These are phyloP conservation scores for Cladopsammia gracilis DNA, from an alignment of 64 coral and sea anemone species.

Conservation along the genomic window DNA sequence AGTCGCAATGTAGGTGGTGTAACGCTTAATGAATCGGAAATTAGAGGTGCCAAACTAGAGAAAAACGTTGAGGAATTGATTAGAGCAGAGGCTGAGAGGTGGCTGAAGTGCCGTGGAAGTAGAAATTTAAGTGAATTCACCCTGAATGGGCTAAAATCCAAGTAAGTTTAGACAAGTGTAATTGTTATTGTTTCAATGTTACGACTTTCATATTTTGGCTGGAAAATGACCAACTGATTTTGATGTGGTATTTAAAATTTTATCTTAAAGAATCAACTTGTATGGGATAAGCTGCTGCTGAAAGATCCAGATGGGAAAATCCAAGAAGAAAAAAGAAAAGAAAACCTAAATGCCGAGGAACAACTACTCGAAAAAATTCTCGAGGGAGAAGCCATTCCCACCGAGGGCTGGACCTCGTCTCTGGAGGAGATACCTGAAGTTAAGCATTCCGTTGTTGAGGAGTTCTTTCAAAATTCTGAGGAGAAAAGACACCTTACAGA, in stretches of 20 bases:
- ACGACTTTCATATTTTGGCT: constrained; percentile 13
- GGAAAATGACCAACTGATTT: constrained; percentile 7
- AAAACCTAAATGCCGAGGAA: constrained; percentile 27
- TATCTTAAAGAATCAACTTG: constrained; percentile 35
- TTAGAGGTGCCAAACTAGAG: constrained; percentile 53
- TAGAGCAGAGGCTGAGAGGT: constrained; percentile 48
- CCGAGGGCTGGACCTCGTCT: constrained; percentile 52
- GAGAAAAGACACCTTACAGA: constrained; percentile 40
- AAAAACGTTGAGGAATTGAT: constrained; percentile 61
- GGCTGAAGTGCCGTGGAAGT: constrained; percentile 62
- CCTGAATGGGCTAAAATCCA: constrained; percentile 59
- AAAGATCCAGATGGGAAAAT: constrained; percentile 47
- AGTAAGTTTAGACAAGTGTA: constrained; percentile 49
- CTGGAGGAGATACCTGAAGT: constrained; percentile 32
- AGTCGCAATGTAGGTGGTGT: neutral
- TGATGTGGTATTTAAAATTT: constrained; percentile 39
- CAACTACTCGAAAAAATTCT: constrained; percentile 16
- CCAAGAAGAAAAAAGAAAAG: constrained; percentile 38
- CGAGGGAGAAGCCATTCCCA: constrained; percentile 29
- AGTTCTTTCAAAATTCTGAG: constrained; percentile 51
- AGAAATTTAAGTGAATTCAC: constrained; percentile 49
- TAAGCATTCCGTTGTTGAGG: constrained; percentile 58
- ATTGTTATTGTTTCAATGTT: constrained; percentile 24
- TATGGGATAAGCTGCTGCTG: constrained; percentile 39
- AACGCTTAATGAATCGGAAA: constrained; percentile 59